Conservation (phyloP, 2,797 vertebrate genomes). For the Nannoperca obscura region DNA sequence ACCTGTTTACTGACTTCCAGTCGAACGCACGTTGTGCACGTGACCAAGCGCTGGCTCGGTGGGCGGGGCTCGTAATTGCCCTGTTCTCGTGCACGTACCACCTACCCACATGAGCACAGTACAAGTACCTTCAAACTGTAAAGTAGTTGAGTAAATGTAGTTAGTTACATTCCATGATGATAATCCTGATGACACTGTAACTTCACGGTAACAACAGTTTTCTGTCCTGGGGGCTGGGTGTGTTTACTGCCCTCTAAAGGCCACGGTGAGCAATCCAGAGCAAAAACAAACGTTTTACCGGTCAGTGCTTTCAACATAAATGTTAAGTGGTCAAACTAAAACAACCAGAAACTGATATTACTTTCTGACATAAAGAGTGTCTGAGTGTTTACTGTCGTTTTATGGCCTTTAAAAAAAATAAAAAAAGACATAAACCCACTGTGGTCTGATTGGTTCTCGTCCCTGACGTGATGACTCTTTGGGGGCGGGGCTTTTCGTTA, state of each 20-base stretch:
- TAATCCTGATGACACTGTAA: no score
- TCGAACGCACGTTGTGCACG: slow-evolving; percentile 70
- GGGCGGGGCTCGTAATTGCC: slow-evolving; percentile 61
- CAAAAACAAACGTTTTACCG: not conserved
- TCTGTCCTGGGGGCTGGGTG: no score
- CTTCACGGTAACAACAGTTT: no score
- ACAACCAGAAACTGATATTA: no score
- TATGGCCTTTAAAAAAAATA: no score
- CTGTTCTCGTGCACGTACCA: slow-evolving; percentile 40
- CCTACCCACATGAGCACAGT: no score
- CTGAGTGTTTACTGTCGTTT: no score
- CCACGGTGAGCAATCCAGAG: not conserved
- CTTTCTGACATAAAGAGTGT: no score
- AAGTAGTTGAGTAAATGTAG: no score
- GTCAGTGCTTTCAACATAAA: not conserved
- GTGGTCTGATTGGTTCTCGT: slow-evolving; percentile 35
- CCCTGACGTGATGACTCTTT: fast-evolving
- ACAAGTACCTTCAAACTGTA: no score
- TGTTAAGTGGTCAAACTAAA: not conserved
- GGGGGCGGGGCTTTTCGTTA: slow-evolving; percentile 42
- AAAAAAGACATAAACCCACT: no score
- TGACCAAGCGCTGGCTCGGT: slow-evolving; percentile 54
- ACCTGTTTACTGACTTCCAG: slow-evolving; percentile 79
- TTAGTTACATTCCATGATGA: no score
- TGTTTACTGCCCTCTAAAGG: not conserved